Evolutionary conservation across 1,140 invertebrate genomes (phyloP).

Genomic region (Drosophila kikkawai): DNA sequence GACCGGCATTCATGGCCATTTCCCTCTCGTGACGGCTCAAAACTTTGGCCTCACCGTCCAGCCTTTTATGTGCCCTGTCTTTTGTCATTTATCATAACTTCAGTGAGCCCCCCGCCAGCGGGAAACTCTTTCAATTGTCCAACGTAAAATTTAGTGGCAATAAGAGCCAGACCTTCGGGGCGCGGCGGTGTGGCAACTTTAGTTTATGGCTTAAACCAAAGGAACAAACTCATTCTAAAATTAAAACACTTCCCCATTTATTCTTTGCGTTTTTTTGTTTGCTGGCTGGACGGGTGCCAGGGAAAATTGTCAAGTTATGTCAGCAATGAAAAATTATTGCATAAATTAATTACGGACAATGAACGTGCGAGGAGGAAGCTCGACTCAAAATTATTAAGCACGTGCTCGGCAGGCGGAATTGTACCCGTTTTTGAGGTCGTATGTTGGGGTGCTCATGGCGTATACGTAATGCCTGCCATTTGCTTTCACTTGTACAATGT

Average conservation of each 20-base stretch:
- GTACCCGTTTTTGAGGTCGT: slow-evolving; percentile 27
- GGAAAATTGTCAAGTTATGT: slow-evolving; percentile 74
- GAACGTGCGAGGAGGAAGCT: slow-evolving; percentile 37
- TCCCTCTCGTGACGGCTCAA: slow-evolving; percentile 48
- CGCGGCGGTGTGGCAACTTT: slow-evolving; percentile 30
- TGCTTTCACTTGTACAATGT: slow-evolving; percentile 18
- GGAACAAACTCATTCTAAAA: slow-evolving; percentile 59
- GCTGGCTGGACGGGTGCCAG: neutral
- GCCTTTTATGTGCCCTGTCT: slow-evolving; percentile 64
- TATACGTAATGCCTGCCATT: slow-evolving; percentile 62
- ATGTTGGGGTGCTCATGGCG: slow-evolving; percentile 18
- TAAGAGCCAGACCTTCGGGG: slow-evolving; percentile 26
- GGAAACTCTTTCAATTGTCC: slow-evolving; percentile 72
- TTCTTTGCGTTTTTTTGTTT: slow-evolving; percentile 15
- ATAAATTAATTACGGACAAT: slow-evolving; percentile 74
- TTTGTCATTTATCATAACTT: slow-evolving; percentile 74
- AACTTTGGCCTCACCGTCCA: slow-evolving; percentile 15
- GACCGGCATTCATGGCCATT: slow-evolving; percentile 71
- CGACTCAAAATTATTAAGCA: slow-evolving; percentile 63
- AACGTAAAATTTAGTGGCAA: slow-evolving; percentile 56
- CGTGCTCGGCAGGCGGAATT: slow-evolving; percentile 48
- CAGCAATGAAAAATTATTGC: slow-evolving; percentile 82
- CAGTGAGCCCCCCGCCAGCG: slow-evolving; percentile 1
- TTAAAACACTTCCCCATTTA: slow-evolving; percentile 56
- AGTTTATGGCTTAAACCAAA: slow-evolving; percentile 41